Conservation (phyloP, 2,113 vertebrate species). For the pig (Sus scrofa) region DNA sequence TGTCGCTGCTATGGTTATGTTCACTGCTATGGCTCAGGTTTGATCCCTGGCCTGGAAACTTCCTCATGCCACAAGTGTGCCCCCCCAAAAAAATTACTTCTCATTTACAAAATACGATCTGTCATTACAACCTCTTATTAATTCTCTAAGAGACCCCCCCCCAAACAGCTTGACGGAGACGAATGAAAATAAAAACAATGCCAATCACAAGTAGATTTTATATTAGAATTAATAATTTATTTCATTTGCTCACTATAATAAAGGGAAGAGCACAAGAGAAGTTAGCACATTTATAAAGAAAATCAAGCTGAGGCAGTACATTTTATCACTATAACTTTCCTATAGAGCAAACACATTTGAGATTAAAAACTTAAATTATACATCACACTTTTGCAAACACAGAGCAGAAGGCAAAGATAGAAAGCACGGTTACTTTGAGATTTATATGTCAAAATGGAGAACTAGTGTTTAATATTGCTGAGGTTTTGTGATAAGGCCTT, state of each 20-base stretch:
- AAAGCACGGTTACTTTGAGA: constrained; percentile 34
- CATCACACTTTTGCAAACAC: constrained; percentile 41
- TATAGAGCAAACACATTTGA: constrained; percentile 45
- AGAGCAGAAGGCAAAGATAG: constrained; percentile 9
- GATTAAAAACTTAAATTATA: constrained; percentile 68
- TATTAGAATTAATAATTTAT: constrained; percentile 66
- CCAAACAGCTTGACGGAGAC: neutral
- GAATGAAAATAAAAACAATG: constrained; percentile 8
- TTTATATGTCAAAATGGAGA: constrained; percentile 51
- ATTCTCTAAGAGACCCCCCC: neutral
- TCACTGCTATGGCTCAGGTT: too few relatives aligned
- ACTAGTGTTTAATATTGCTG: constrained; percentile 24
- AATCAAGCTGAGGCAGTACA: constrained; percentile 12
- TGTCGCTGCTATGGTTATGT: too few relatives aligned
- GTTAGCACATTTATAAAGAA: constrained; percentile 42
- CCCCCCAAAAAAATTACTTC: neutral
- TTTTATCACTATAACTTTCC: constrained; percentile 62
- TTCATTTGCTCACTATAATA: constrained; percentile 62
- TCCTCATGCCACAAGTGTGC: too few relatives aligned
- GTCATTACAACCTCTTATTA: constrained; percentile 9
- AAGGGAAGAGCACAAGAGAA: constrained; percentile 41
- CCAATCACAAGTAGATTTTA: constrained; percentile 49
- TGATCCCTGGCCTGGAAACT: too few relatives aligned
- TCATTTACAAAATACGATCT: constrained; percentile 37
- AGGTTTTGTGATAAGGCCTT: constrained; percentile 4